Evolutionary conservation across 1,140 invertebrate species (phyloP).

Genomic region (Eumaeus atala): DNA sequence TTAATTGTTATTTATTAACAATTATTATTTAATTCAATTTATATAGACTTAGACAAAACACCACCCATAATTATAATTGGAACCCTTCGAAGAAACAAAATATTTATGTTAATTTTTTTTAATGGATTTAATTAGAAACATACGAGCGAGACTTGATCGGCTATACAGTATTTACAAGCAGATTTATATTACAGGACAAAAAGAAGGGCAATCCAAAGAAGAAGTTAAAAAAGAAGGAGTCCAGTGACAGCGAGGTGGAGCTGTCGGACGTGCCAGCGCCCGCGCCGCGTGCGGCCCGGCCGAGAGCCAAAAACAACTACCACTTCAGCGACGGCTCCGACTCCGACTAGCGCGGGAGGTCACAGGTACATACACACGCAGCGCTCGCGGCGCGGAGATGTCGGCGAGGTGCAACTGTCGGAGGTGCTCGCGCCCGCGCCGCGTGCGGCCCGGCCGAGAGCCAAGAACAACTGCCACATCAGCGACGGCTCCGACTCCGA

Average conservation of each 20-base stretch:
- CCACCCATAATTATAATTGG: too few relatives aligned
- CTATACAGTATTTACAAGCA: too few relatives aligned
- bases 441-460: constrained; percentile 31
- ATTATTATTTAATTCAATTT: too few relatives aligned
- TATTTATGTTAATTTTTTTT: too few relatives aligned
- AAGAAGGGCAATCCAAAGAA: constrained; percentile 58
- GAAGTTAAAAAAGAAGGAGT: constrained; percentile 56
- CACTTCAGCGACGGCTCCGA: constrained; percentile 50
- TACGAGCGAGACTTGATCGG: too few relatives aligned
- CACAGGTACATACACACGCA: neutral
- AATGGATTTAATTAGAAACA: too few relatives aligned
- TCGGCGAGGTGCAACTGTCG: too few relatives aligned
- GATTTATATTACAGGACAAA: constrained; percentile 33
- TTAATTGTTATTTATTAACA: too few relatives aligned
- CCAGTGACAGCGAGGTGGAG: constrained; percentile 39
- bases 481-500: constrained; percentile 50
- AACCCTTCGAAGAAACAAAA: too few relatives aligned
- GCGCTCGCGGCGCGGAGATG: neutral
- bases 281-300: constrained; percentile 27
- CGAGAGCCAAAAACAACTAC: constrained; percentile 38
- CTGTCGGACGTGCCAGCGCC: constrained; percentile 28
- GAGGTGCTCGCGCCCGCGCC: constrained; percentile 22
- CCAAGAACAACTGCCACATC: constrained; percentile 43
- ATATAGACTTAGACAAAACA: too few relatives aligned
- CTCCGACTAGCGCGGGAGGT: constrained; percentile 28